These are phyloP conservation scores for Acipenser ruthenus DNA, from an alignment of 2,797 vertebrate genomes.

Conservation along the genomic window DNA sequence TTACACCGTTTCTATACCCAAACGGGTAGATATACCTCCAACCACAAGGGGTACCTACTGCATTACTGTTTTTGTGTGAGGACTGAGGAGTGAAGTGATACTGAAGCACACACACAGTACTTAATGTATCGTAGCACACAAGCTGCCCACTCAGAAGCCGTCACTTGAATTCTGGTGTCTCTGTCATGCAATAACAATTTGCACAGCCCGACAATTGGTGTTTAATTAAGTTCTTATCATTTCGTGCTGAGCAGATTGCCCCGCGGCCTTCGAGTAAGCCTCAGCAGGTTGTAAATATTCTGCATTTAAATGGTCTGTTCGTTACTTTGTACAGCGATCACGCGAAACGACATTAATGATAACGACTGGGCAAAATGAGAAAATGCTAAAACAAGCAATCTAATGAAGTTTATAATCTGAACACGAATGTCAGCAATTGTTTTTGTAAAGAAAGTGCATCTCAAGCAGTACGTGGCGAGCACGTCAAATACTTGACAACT, in stretches of 20 bases:
- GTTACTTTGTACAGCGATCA: constrained; percentile 22
- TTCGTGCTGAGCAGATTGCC: constrained; percentile 15
- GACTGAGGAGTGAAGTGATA: too few species aligned
- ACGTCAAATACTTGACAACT: constrained; percentile 11
- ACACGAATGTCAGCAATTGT: constrained; percentile 9
- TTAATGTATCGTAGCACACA: too few species aligned
- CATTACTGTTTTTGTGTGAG: too few species aligned
- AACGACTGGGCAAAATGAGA: constrained; percentile 17
- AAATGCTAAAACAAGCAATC: constrained; percentile 20
- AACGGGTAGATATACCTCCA: too few species aligned
- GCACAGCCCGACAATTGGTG: constrained; percentile 18
- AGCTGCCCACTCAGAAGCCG: constrained; percentile 11
- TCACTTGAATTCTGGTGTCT: constrained; percentile 21
- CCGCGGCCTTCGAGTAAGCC: constrained; percentile 5
- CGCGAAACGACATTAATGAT: constrained; percentile 15
- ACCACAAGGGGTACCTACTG: too few species aligned
- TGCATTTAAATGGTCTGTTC: constrained; percentile 12
- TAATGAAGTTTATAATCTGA: constrained; percentile 17
- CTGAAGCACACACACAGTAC: too few species aligned
- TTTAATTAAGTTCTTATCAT: constrained; percentile 31
- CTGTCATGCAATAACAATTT: constrained; percentile 10
- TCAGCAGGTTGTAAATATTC: constrained; percentile 11
- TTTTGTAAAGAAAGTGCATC: constrained; percentile 8
- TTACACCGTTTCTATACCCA: too few species aligned
- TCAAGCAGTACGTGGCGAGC: constrained; percentile 11